Base-by-base conservation (phyloP, 30 jellyfish, hydroid and myxozoan species). In the Nemopilema nomurai region DNA sequence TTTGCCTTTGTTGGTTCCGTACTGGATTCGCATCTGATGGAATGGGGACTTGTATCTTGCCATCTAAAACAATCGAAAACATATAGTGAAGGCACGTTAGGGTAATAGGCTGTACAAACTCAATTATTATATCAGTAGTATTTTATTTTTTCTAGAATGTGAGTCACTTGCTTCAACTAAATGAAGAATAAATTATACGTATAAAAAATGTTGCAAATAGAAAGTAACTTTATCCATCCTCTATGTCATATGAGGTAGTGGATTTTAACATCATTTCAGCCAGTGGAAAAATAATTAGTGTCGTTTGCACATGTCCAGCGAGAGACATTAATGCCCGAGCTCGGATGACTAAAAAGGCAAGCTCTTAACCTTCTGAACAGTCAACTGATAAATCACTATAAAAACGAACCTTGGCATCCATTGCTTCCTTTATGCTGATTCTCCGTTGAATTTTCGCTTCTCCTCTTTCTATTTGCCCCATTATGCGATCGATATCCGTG, bases 1-100 rank as follows among this genome's bases (percentile, higher is more conserved):
- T 89, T 90, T 90, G 49, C 99, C 99, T 82, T 95, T 95, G 89
- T 95, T 95, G 1, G 99, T 90, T 32, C 99, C 99, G 69, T 95
- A 95, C 62, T 95, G 97, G 8, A 95, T 95, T 71, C 97, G 65
- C 74, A 95, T 92, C 69, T 95, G 97, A 82, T 90, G 97, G 82
- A 90, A 95, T 33, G 99, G 99, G 18, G 97, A 90, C 79, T 95
- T 90, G 86, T 95, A 95, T 23, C 97, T 64, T 4, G 97, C 88
- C 97, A 95, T 89, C 99, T 93, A 64, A 18, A 72, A 77, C 13
- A 41, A 13, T 3, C 13, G 57, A 41, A 3, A 41, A 41, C 57
- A 41, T n/a, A n/a, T n/a, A n/a, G 13, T 41, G 57, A 41, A 41
- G 13, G 57, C 13, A 41, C n/a, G n/a, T n/a, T n/a, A n/a, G n/a